These are phyloP conservation scores for Ptychochromis oligacanthus DNA, from an alignment of 2,113 vertebrate genomes.

Conservation along the genomic window DNA sequence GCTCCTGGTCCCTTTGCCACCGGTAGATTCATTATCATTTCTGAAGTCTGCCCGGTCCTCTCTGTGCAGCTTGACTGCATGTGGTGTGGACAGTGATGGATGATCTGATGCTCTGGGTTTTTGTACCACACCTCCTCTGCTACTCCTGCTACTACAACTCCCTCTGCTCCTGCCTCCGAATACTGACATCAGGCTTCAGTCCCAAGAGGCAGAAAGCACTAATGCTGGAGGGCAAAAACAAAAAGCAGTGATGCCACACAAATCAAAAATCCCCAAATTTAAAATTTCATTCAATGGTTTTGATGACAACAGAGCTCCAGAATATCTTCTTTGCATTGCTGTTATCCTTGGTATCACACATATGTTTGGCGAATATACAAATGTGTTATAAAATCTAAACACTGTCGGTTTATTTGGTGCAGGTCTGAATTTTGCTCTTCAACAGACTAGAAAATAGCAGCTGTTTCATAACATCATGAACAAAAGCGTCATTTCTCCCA, in stretches of 20 bases:
- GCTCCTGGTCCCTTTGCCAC: slow-evolving; percentile 42
- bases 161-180: slow-evolving; percentile 19
- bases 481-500: slow-evolving; percentile 50
- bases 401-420: background rate
- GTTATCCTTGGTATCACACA: slow-evolving; percentile 21
- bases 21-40: slow-evolving; percentile 67
- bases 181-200: slow-evolving; percentile 2
- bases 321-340: background rate
- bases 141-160: slow-evolving; percentile 26
- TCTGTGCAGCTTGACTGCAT: slow-evolving; percentile 43
- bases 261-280: background rate
- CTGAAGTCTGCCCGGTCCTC: slow-evolving; percentile 45
- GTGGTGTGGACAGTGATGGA: slow-evolving; percentile 71
- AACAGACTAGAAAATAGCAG: slow-evolving; percentile 46
- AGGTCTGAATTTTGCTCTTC: slow-evolving; percentile 27
- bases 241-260: background rate
- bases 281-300: background rate
- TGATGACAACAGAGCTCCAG: background rate
- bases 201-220: slow-evolving; percentile 20
- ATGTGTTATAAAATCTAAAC: background rate
- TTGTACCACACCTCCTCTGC: slow-evolving; percentile 52
- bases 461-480: slow-evolving; percentile 53
- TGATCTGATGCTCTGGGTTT: slow-evolving; percentile 49
- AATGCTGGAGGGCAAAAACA: background rate
- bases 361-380: background rate